These are phyloP conservation scores for Ifrita kowaldi DNA, from an alignment of 2,113 vertebrate genomes.

Conservation along the genomic window DNA sequence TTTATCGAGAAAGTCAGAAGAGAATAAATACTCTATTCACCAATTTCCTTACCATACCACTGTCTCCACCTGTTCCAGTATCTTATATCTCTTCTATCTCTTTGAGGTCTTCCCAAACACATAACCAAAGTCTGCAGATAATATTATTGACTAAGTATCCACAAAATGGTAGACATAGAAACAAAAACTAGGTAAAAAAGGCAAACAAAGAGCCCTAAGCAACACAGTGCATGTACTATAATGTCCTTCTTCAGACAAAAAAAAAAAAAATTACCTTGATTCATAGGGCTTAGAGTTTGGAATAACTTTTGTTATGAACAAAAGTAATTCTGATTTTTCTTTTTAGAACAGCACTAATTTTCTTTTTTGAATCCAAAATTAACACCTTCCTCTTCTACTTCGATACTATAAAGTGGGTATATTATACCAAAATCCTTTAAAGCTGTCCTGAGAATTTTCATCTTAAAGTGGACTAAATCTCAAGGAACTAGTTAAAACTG, in stretches of 20 bases:
- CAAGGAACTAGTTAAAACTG: neutral
- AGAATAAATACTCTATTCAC: neutral
- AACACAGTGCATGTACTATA: neutral
- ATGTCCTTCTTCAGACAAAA: neutral
- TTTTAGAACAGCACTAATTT: neutral
- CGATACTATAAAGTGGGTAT: neutral
- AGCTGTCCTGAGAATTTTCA: neutral
- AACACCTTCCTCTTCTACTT: neutral
- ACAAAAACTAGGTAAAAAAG: neutral
- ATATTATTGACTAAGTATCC: neutral
- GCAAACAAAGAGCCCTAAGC: neutral
- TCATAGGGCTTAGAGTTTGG: neutral
- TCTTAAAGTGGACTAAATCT: neutral
- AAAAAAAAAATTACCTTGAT: neutral
- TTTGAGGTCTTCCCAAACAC: neutral
- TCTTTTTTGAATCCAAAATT: neutral
- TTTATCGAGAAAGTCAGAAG: neutral
- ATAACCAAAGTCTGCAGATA: neutral
- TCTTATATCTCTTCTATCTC: neutral
- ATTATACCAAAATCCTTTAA: neutral
- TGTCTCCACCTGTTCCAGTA: neutral
- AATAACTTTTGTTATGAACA: neutral
- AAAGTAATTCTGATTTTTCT: neutral
- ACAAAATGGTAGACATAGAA: neutral
- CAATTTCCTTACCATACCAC: neutral